Conservation (phyloP, 2,113 vertebrate species). For the Pseudonaja textilis region DNA sequence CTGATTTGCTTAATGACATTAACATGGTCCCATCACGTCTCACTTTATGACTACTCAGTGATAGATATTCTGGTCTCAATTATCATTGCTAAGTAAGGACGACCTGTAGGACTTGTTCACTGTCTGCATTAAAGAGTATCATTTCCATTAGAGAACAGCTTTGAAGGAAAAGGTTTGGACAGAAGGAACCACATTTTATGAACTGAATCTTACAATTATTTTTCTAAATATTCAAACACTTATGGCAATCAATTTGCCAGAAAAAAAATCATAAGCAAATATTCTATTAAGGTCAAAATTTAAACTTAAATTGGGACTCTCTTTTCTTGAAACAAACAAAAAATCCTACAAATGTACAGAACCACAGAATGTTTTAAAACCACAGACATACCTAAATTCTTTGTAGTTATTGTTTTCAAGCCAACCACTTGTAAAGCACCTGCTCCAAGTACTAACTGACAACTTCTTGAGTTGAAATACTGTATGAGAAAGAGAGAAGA, state of each 20-base stretch:
- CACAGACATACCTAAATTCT: slow-evolving; percentile 87
- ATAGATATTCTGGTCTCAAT: neutral
- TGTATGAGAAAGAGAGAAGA: slow-evolving; percentile 58
- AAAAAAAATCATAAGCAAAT: neutral
- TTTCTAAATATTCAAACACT: neutral
- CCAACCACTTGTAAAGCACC: slow-evolving; percentile 96
- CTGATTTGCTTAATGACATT: neutral
- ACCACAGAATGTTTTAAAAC: neutral
- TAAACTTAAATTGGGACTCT: neutral
- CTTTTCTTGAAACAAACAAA: neutral
- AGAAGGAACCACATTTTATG: neutral
- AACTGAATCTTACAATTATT: neutral
- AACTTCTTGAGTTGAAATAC: slow-evolving; percentile 99
- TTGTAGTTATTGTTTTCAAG: slow-evolving; percentile 98
- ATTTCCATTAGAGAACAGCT: neutral
- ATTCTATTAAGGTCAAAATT: neutral
- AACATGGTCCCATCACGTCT: neutral
- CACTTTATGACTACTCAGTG: neutral
- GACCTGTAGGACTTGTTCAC: neutral
- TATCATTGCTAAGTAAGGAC: neutral
- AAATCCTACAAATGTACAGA: neutral
- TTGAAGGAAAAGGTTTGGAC: neutral
- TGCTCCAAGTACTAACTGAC: slow-evolving; percentile 95
- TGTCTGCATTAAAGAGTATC: neutral
- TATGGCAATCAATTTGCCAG: neutral